A percentile compares a stretch with the other conserved stretches of the same genome.
phyloP scores from a whole-genome alignment of 2,888 invertebrate genomes.

The Acrobasis repandana region DNA sequence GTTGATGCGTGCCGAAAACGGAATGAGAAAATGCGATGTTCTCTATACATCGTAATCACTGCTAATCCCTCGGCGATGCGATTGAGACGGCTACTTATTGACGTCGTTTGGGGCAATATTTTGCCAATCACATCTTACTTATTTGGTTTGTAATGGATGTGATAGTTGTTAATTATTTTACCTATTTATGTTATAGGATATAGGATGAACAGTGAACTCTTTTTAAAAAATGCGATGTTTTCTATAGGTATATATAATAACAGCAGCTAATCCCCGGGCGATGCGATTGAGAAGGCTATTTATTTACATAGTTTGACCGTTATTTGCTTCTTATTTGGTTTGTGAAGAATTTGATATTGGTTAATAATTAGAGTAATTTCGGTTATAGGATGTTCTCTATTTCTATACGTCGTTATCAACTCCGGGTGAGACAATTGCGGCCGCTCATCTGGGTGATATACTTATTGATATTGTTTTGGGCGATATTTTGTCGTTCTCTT shows the following conservation, averaged over 20 bases:
- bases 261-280: slow-evolving; percentile 53
- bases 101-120: slow-evolving; percentile 22
- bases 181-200: slow-evolving; percentile 23
- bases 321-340: no score
- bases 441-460: no score
- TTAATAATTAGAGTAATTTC: no score
- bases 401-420: no score
- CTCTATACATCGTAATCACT: slow-evolving; percentile 55
- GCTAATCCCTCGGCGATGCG: slow-evolving; percentile 50
- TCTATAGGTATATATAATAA: slow-evolving; percentile 54
- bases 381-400: no score
- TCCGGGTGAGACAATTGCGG: no score
- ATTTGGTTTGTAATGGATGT: not conserved
- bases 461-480: no score
- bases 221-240: slow-evolving; percentile 63
- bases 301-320: no score
- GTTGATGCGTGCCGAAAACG: slow-evolving; percentile 69
- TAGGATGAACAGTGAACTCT: no score
- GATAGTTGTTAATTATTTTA: no score
- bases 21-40: slow-evolving; percentile 64
- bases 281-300: slow-evolving; percentile 42
- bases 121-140: slow-evolving; percentile 11
- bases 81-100: slow-evolving; percentile 41
- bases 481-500: no score
- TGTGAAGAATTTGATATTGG: no score